Base-by-base conservation (phyloP, 2,888 invertebrate genomes). In the Gnatocerus cornutus region DNA sequence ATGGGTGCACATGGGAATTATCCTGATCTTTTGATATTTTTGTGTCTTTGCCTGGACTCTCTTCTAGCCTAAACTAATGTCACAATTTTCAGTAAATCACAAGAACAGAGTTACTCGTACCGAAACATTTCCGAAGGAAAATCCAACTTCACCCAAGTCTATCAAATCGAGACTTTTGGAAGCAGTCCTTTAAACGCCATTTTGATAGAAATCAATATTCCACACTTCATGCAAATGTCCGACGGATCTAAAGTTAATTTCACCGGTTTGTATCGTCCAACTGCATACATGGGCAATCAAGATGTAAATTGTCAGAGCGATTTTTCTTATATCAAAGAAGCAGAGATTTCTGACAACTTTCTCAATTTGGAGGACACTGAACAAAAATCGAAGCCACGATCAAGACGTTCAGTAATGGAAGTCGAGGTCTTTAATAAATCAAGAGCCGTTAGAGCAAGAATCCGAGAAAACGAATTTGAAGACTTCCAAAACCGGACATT, bases 181-280 rank as follows among this genome's bases (percentile, higher is more conserved):
- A 73, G 71, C 0, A 86, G 86, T 76, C 82, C 85, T 5, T 79
- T 86, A 3, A 80, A 84, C 9, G 80, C 82, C 68, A 81, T 84
- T 1, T 30, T 68, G 16, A 67, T 86, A 1, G 75, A 72, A 27
- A 72, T 87, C 9, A 72, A 74, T 29, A 74, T 87, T 21, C 87
- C 87, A 0, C 74, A 76, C 37, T 66, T 73, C 14, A 67, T 80
- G 3, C 14, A 58, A 21, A 53, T 68, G 1, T 29, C 66, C 9
- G 55, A 56, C 6, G 65, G 69, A 13, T 29, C 70, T 13, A 52
- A 72, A 3, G 14, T 53, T 6, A 70, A 68, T 10, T 78, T 81
- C 52, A 50, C 79, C 3, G 63, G 69, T 7, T 16, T 81, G 4
- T 77, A 77, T 52, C 68, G 73, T n/a, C 76, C 76, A 0, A 69